Evolutionary conservation across 2,888 invertebrate genomes (phyloP), one percentile per base, ranked within the genome.

Genomic region (Eubasilissa splendida): DNA sequence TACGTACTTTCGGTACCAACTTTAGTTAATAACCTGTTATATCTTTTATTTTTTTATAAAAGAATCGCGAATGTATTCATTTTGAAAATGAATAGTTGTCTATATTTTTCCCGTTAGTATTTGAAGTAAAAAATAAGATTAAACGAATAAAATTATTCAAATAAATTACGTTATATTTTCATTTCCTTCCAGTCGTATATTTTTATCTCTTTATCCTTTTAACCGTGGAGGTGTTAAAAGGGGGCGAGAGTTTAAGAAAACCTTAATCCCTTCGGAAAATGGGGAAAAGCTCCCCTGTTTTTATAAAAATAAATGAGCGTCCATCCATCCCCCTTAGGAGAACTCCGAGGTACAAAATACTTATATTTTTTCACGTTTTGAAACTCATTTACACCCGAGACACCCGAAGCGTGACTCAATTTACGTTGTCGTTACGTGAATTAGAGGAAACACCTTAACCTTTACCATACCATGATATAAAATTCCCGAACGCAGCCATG

Each of bases 261-360:
- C 63, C 59, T 80, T 83, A 81, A 83, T 79, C 79, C 83, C 77
- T 77, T 73, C 59, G 70, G 71, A 76, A 79, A 79, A 83, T 74
- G 70, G 75, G 79, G 81, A 81, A 81, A 81, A 81, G 68, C 76
- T 59, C 71, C 80, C 78, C 80, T 73, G 22, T 78, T 77, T 80
- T 82, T 79, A 83, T 80, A 80, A 81, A 83, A 83, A 83, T 83
- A 83, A 83, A 83, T 79, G 83, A 83, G 80, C 63, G 82, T 77
- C 80, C 82, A 83, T 83, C 80, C 77, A 81, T 83, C 80, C 79
- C 81, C 77, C 77, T 81, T 81, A 81, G 76, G 68, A 33, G 31
- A 53, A 65, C 60, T 74, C 77, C 77, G 77, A 31, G 56, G 59
- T 81, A 81, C 80, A 83, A 83, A 81, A 83, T 75, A 80, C 83